Base-by-base conservation (phyloP, 1,140 invertebrate species). In the Tetramorium simillimum region DNA sequence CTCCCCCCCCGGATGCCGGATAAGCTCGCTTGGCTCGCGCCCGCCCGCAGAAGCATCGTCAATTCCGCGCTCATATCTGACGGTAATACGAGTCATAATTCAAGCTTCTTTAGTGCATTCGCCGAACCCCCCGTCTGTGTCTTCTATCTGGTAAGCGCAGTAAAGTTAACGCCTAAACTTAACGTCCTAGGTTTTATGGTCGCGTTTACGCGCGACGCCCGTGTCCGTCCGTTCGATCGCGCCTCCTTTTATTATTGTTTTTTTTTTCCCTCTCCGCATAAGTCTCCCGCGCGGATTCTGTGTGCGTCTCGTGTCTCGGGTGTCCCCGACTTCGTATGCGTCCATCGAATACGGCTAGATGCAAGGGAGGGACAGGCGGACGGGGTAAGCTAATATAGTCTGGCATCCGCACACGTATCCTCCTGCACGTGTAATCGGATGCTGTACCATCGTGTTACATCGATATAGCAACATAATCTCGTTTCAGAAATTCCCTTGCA, bases 91-190 rank as follows among this genome's bases (percentile, higher is more conserved):
- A 82, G 16, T 72, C 67, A 53, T 73, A 73, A 82, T 82, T 82
- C 80, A 72, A 72, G 37, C 80, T 73, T 58, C 67, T 72, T 82
- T 72, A 72, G 37, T 58, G 67, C 80, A 24, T 58, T 28, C 51
- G 53, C 53, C 80, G 51, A 58, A 24, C 67, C 40, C 67, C 40
- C 67, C 43, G 56, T 21, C 51, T 21, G 46, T 43, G 69, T 56
- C 51, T 18, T 82, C 80, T 58, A 56, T 51, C 12, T 73, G 43
- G 80, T 24, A 37, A 24, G 21, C 14, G 65, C 80, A 46, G 43
- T 82, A 72, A 82, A 82, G 51, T 73, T 82, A 72, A 82, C 80
- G 63, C 63, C 63, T 80, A 53, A 80, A 80, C 63, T 56, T 69
- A 60, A 77, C 24, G 56, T 73, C 33, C 14, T 24, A 24, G 37